phyloP scores from a whole-genome alignment of 2,888 invertebrate species.

The Autographa pulchrina region DNA sequence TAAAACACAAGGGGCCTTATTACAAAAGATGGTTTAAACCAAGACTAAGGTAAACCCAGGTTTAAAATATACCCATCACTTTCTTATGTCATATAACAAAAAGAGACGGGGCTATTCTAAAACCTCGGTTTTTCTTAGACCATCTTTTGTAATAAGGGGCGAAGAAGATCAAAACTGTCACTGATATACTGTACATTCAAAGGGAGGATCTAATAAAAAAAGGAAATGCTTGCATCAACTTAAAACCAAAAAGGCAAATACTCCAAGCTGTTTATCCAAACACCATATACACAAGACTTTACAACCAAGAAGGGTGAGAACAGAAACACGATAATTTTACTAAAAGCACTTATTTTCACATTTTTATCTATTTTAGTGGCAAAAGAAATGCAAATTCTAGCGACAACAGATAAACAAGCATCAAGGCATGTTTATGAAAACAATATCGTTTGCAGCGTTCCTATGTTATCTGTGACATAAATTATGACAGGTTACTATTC shows the following conservation, averaged over 20 bases:
- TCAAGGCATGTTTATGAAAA: slow-evolving; percentile 44
- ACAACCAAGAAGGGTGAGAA: slow-evolving; percentile 26
- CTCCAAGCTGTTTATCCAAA: not conserved
- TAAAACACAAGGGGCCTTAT: too few relatives aligned
- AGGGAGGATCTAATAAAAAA: too few relatives aligned
- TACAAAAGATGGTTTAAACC: too few relatives aligned
- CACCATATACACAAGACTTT: slow-evolving; percentile 11
- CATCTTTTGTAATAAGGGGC: too few relatives aligned
- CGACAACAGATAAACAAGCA: slow-evolving; percentile 41
- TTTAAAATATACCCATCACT: too few relatives aligned
- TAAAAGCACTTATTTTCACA: slow-evolving; percentile 47
- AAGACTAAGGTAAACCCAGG: too few relatives aligned
- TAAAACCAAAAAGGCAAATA: not conserved
- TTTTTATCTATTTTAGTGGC: slow-evolving; percentile 48
- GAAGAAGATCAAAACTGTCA: too few relatives aligned
- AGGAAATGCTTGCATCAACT: not conserved
- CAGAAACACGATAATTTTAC: slow-evolving; percentile 23
- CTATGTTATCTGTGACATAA: slow-evolving; percentile 34
- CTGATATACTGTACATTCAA: too few relatives aligned
- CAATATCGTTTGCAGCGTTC: slow-evolving; percentile 25
- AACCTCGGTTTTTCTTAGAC: too few relatives aligned
- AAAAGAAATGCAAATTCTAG: slow-evolving; percentile 52
- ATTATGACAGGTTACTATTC: slow-evolving; percentile 16
- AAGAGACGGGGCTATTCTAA: too few relatives aligned
- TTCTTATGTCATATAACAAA: too few relatives aligned